Percentiles rank a stretch among this genome's conserved stretches.
Conservation (phyloP, 2,113 vertebrate genomes). For the Ictalurus furcatus region DNA sequence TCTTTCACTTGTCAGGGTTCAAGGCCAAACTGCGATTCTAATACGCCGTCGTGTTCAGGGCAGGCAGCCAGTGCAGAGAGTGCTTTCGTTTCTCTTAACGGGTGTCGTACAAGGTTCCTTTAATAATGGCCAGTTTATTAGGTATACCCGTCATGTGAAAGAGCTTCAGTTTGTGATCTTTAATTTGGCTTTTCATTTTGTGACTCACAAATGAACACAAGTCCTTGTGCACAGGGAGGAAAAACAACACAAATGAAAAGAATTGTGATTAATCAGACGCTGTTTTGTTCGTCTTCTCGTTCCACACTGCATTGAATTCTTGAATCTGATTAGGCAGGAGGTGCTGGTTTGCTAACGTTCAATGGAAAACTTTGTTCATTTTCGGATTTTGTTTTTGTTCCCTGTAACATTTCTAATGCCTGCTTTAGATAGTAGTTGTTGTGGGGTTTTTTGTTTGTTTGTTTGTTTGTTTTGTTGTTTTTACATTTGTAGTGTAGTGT, state of each 20-base stretch:
- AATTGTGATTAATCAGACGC: neutral
- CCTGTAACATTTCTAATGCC: neutral
- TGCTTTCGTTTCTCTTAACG: neutral
- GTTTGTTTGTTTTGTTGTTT: too few species aligned
- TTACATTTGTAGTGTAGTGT: too few species aligned
- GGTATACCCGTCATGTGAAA: neutral
- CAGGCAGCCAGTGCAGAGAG: slow-evolving; percentile 31
- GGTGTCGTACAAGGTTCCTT: neutral
- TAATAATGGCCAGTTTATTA: neutral
- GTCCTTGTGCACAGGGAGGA: neutral
- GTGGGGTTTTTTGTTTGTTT: too few species aligned
- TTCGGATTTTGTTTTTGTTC: neutral
- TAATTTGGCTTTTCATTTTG: neutral
- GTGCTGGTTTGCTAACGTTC: neutral
- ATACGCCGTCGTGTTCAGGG: slow-evolving; percentile 24
- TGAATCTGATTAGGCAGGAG: neutral
- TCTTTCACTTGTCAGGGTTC: slow-evolving; percentile 83
- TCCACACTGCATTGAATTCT: neutral
- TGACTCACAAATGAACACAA: neutral
- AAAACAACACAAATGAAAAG: neutral
- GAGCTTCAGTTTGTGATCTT: neutral
- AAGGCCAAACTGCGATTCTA: slow-evolving; percentile 77
- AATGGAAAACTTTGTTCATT: neutral
- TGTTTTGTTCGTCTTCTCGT: neutral
- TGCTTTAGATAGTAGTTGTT: neutral